Base-by-base conservation (phyloP, 2,797 vertebrate species). In the Megaceryle alcyon region DNA sequence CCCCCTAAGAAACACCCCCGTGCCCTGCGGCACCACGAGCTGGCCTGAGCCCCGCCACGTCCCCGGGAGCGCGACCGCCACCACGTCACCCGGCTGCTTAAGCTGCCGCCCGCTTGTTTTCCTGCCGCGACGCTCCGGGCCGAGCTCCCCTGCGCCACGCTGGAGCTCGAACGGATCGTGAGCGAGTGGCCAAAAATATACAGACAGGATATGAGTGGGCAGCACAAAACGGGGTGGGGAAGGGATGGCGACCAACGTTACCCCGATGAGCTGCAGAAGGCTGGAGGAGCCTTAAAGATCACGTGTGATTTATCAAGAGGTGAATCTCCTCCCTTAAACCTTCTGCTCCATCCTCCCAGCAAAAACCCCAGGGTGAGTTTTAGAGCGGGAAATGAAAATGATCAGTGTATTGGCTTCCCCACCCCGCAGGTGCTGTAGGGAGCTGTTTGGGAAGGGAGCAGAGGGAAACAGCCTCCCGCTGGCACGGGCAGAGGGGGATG, bases 131-230 rank as follows among this genome's bases (percentile, higher is more conserved):
- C 80, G 46, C 78, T 72, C 10, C 3, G 31, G 48, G 61, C 54
- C 3, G 1, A 51, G 81, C 76, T 90, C 43, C 72, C 59, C 5
- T 12, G 33, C 61, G 77, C 92, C 90, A 94, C 85, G 81, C 53
- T 71, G 64, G 59, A 90, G 86, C 82, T 94, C 79, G 82, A 61
- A 43, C 20, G 54, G 90, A 95, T 87, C 93, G 87, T 96, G 90
- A 87, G 35, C 44, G 53, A 92, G 70, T 46, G 75, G 88, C 91
- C 95, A 96, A 89, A 96, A 94, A 95, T 90, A 95, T 51, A 12
- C 9, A 1, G 44, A 17, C 89, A 94, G 94, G 96, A 96, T 89
- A 25, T 89, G 89, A 95, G 81, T 35, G 84, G 93, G 88, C 92
- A 90, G 77, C 68, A 90, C 41, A 73, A 79, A 88, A 63, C 3